Conservation (phyloP, 2,888 invertebrate species). For the Drosophila nr. fundita region DNA sequence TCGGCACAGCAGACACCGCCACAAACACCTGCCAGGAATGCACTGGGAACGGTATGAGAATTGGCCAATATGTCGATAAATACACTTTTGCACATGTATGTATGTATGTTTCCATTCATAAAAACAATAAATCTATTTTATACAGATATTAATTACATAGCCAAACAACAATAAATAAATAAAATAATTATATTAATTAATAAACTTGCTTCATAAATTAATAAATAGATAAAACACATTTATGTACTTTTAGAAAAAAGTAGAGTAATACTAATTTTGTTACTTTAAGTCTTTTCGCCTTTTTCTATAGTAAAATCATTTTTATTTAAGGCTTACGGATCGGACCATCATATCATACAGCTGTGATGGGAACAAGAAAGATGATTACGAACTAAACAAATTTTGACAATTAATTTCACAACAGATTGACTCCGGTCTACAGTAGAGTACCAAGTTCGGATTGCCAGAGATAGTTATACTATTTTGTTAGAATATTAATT, state of each 20-base stretch:
- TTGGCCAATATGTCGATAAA: neutral
- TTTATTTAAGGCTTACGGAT: neutral
- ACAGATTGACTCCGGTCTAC: neutral
- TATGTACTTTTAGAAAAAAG: neutral
- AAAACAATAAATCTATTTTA: neutral
- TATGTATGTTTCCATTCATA: no score
- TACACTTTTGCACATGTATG: neutral
- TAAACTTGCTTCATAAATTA: neutral
- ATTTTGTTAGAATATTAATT: neutral
- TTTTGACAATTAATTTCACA: neutral
- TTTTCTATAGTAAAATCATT: neutral
- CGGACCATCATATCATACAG: neutral
- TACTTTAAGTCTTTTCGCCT: neutral
- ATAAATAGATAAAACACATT: neutral
- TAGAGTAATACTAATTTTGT: neutral
- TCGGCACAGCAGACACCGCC: constrained; percentile 67
- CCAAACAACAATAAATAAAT: neutral
- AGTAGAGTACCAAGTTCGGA: neutral
- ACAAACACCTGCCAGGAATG: constrained; percentile 79
- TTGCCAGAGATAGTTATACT: neutral
- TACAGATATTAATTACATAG: neutral
- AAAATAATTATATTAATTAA: no score
- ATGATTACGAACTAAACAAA: neutral
- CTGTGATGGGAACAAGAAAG: neutral
- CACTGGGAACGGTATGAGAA: constrained; percentile 42